Evolutionary conservation across 2,113 vertebrate species (phyloP).

Genomic region (Arothron firmamentum): DNA sequence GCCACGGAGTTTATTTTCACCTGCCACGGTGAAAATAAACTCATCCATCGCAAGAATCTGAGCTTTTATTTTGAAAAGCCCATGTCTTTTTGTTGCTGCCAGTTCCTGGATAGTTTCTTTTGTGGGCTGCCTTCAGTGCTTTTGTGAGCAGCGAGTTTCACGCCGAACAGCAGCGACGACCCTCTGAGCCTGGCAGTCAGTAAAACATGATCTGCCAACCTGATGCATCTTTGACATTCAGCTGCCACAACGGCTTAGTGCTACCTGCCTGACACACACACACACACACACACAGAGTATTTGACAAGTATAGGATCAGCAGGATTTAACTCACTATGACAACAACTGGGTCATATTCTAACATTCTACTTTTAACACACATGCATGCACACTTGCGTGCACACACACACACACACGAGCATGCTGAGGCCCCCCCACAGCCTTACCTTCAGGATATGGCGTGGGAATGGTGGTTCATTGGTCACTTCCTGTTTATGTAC

Average conservation of each 20-base stretch:
- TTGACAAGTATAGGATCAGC: slow-evolving; percentile 35
- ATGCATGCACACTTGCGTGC: slow-evolving; percentile 5
- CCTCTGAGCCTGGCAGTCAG: slow-evolving; percentile 4
- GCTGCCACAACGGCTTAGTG: slow-evolving; percentile 27
- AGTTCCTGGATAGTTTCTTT: slow-evolving; percentile 8
- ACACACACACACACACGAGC: slow-evolving; percentile 1
- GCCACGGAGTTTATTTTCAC: no score
- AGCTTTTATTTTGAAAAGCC: slow-evolving; percentile 1
- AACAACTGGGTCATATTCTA: slow-evolving; percentile 44
- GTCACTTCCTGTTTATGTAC: slow-evolving; percentile 69
- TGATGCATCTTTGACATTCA: slow-evolving; percentile 16
- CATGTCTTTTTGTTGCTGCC: not conserved
- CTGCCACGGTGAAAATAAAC: no score
- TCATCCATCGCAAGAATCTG: no score
- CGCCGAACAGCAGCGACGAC: not conserved
- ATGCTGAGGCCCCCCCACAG: slow-evolving; percentile 1
- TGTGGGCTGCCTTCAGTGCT: slow-evolving; percentile 12
- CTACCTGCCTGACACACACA: slow-evolving; percentile 21
- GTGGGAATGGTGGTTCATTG: slow-evolving; percentile 23
- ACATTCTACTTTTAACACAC: slow-evolving; percentile 6
- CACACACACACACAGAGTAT: not conserved
- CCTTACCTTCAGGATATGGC: slow-evolving; percentile 19
- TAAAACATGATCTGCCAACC: slow-evolving; percentile 12
- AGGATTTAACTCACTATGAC: slow-evolving; percentile 48
- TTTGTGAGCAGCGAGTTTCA: slow-evolving; percentile 11